Percentiles rank a stretch among this genome's conserved stretches.
Conservation (phyloP, 2,888 invertebrate genomes). For the Conops quadrifasciatus region DNA sequence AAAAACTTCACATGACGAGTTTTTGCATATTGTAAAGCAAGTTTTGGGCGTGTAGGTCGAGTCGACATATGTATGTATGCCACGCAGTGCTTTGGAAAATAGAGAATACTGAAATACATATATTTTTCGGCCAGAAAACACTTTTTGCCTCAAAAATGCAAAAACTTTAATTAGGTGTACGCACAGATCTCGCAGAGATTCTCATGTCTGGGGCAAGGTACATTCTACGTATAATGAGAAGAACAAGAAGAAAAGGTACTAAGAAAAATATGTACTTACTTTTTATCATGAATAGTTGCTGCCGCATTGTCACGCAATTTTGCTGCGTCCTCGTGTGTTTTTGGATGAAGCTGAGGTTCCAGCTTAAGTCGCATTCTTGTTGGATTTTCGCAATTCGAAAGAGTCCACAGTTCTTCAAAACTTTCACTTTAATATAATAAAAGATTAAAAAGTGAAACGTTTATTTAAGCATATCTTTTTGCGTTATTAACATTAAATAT, state of each 20-base stretch:
- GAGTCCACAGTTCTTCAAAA: slow-evolving; percentile 68
- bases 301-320: slow-evolving; percentile 69
- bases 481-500: not conserved
- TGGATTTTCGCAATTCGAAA: slow-evolving; percentile 71
- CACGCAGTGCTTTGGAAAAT: too few species aligned
- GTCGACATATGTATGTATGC: too few species aligned
- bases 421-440: slow-evolving; percentile 56
- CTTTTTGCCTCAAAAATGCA: too few species aligned
- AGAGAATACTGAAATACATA: too few species aligned
- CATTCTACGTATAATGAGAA: too few species aligned
- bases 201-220: too few species aligned
- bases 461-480: not conserved
- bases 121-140: too few species aligned
- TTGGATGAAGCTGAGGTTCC: slow-evolving; percentile 69
- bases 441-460: not conserved
- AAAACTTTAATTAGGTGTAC: too few species aligned
- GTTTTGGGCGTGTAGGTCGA: too few species aligned
- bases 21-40: too few species aligned
- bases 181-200: too few species aligned
- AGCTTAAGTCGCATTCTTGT: slow-evolving; percentile 72
- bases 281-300: slow-evolving; percentile 57
- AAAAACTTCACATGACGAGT: too few species aligned
- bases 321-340: slow-evolving; percentile 70
- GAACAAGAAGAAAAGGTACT: not conserved
- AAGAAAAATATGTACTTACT: slow-evolving; percentile 54